These are phyloP conservation scores for Brachyrhaphis roseni DNA, from an alignment of 2,797 vertebrate genomes.

Conservation along the genomic window DNA sequence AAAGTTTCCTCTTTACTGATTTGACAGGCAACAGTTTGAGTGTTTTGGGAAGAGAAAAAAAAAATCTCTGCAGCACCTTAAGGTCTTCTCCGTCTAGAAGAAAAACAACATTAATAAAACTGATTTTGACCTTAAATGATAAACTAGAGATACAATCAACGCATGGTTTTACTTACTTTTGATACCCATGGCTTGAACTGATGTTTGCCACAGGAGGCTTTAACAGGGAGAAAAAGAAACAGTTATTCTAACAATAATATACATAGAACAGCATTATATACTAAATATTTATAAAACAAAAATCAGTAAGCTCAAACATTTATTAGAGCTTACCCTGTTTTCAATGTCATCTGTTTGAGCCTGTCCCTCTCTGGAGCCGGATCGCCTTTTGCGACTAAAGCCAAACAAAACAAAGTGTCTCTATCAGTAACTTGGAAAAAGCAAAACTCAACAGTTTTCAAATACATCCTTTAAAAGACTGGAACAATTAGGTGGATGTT, in stretches of 20 bases:
- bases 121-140: background rate
- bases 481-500: background rate
- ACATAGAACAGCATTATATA: background rate
- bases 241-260: too few species aligned
- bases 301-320: background rate
- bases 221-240: background rate
- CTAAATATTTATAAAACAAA: too few species aligned
- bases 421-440: background rate
- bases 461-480: background rate
- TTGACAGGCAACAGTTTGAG: conserved; percentile 13
- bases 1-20: conserved; percentile 36
- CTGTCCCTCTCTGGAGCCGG: conserved; percentile 69
- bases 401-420: conserved; percentile 14
- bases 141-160: background rate
- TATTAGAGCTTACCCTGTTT: conserved; percentile 84
- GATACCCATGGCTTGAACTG: conserved; percentile 53
- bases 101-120: background rate
- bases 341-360: conserved; percentile 82
- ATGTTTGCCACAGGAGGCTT: conserved; percentile 62
- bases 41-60: conserved; percentile 19
- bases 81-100: conserved; percentile 90
- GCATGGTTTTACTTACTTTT: conserved; percentile 70
- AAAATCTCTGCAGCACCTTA: conserved; percentile 60
- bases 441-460: background rate
- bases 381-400: conserved; percentile 81